phyloP scores from a whole-genome alignment of 2,888 invertebrate genomes.

The Sarcophaga caerulescens region DNA sequence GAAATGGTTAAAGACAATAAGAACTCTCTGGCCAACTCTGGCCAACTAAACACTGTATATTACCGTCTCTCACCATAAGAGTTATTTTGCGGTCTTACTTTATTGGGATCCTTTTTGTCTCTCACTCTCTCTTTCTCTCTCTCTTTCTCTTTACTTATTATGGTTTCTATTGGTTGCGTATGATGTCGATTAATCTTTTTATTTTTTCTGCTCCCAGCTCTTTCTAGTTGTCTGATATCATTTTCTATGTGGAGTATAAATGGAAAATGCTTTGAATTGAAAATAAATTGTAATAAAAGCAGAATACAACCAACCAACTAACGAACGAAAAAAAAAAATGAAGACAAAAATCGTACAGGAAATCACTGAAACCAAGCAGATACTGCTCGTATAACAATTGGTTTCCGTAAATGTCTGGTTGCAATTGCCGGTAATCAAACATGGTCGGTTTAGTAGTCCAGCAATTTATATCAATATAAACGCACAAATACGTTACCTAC shows the following conservation, averaged over 20 bases:
- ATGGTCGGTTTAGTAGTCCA: slow-evolving; percentile 43
- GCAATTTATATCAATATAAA: slow-evolving; percentile 34
- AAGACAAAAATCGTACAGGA: slow-evolving; percentile 17
- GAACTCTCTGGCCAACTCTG: not conserved
- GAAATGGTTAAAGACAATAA: not conserved
- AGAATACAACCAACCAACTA: too few species aligned
- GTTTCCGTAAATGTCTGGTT: slow-evolving; percentile 61
- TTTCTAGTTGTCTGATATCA: too few species aligned
- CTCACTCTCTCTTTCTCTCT: too few species aligned
- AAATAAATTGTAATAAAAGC: too few species aligned
- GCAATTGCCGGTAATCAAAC: slow-evolving; percentile 65
- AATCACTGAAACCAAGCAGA: slow-evolving; percentile 55
- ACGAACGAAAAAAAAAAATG: not conserved
- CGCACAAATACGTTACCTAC: not conserved
- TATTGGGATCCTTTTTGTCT: not conserved
- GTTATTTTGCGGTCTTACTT: slow-evolving; percentile 33
- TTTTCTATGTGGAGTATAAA: too few species aligned
- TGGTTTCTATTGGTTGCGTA: slow-evolving; percentile 13
- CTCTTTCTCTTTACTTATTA: not conserved
- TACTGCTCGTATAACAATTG: slow-evolving; percentile 54
- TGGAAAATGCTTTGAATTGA: too few species aligned
- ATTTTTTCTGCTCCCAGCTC: too few species aligned
- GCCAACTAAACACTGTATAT: too few species aligned
- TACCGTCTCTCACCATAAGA: slow-evolving; percentile 9
- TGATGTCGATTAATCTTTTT: too few species aligned